A percentile compares a stretch with the other conserved stretches of the same genome.
Conservation (phyloP, 2,888 invertebrate species). For the Odontocerum albicorne region DNA sequence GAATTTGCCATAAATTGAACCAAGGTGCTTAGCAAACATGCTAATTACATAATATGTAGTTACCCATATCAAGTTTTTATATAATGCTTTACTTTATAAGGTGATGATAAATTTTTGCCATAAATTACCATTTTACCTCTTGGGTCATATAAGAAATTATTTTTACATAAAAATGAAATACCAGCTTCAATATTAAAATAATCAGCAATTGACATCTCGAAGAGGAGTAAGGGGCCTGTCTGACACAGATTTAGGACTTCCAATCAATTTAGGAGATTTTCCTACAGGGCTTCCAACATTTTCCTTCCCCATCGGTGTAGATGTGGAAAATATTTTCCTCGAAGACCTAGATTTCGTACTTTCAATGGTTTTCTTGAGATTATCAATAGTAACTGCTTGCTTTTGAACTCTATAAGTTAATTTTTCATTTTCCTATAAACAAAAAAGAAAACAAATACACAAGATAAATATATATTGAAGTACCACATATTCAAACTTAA, state of each 20-base stretch:
- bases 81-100: no score
- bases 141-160: not conserved
- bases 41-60: no score
- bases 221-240: constrained; percentile 49
- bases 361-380: constrained; percentile 42
- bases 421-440: constrained; percentile 39
- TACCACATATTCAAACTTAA: no score
- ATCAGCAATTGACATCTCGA: constrained; percentile 46
- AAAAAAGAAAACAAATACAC: not conserved
- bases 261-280: constrained; percentile 42
- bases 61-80: no score
- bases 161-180: not conserved
- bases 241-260: constrained; percentile 39
- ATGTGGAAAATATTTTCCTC: constrained; percentile 43
- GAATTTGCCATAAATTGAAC: no score
- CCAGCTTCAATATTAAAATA: no score
- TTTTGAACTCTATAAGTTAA: constrained; percentile 40
- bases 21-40: no score
- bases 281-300: constrained; percentile 46
- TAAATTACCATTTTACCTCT: no score
- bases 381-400: constrained; percentile 48
- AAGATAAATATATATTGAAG: no score
- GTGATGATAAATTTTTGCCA: no score
- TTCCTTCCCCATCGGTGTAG: constrained; percentile 49
- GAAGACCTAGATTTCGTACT: no score